These are phyloP conservation scores for Tetranychus cinnabarinus DNA, from an alignment of 1,140 invertebrate genomes.

Conservation along the genomic window DNA sequence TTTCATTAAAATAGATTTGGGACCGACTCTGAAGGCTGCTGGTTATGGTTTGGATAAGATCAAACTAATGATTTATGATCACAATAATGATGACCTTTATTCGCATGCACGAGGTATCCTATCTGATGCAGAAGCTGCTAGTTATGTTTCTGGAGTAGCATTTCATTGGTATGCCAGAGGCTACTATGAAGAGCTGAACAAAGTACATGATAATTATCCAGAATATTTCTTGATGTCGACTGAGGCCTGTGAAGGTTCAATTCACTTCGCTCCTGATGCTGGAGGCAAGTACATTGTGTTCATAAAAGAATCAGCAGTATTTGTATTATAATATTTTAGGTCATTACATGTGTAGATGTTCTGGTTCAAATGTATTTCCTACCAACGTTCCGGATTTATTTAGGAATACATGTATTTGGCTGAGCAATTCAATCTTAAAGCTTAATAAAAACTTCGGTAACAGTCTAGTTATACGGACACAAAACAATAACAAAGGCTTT, in stretches of 20 bases:
- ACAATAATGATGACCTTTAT: background rate
- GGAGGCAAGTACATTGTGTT: no score
- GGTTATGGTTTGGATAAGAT: constrained; percentile 8
- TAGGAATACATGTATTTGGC: no score
- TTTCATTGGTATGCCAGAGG: constrained; percentile 44
- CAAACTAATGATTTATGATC: constrained; percentile 4
- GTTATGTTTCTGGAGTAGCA: constrained; percentile 6
- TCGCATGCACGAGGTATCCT: background rate
- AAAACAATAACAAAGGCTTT: no score
- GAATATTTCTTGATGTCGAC: constrained; percentile 40
- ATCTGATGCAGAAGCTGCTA: constrained; percentile 3
- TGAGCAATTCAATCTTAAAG: no score
- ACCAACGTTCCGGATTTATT: no score
- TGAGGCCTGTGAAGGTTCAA: constrained; percentile 22
- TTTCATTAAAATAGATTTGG: constrained; percentile 4
- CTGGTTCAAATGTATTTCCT: no score
- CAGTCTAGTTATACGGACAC: no score
- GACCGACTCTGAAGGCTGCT: constrained; percentile 19
- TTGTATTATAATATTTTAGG: no score
- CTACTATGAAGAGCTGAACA: constrained; percentile 11
- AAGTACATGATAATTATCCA: constrained; percentile 28
- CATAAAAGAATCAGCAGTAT: no score
- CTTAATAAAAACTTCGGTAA: no score
- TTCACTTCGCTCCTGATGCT: background rate
- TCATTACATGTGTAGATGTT: no score